Base-by-base conservation (phyloP, 2,113 vertebrate species). In the Haplochromis vanheusdeni region DNA sequence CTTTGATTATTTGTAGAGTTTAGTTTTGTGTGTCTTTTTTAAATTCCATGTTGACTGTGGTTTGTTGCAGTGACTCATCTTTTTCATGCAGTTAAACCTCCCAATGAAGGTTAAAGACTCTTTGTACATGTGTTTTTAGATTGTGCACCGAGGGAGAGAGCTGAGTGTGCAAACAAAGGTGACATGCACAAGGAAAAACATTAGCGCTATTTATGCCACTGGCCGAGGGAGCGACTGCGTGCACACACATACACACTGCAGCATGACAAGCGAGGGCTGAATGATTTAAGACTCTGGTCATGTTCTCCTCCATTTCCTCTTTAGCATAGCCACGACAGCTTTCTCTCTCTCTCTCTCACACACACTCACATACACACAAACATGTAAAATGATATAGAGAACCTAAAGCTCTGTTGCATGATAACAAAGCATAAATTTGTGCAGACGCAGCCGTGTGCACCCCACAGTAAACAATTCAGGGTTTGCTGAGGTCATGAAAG, bases 281-380 rank as follows among this genome's bases (percentile, higher is more conserved):
- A 60, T 93, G 91, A 94, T 92, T 93, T 86, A 94, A 85, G 90
- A 86, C 65, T 83, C 5, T 21, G 81, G 49, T 56, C 83, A 60
- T 86, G 23, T 47, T 62, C 52, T 81, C 80, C 83, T 80, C 70
- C 45, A 13, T 77, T 40, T 65, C 55, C 19, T 52, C 54, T 56
- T 60, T 47, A 49, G 60, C 86, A 75, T 33, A 19, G 19, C 26
- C 19, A 37, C 62, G 35, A 70, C 9, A 75, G 45, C 73, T 33
- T 31, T 1, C 73, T 77, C 26, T 8, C 19, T 21, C 60, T 33
- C 31, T 26, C 28, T 19, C 68, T 5, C 21, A 49, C 47, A 54
- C 33, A 23, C 52, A 51, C 23, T 9, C 21, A 16, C 37, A 23
- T 1, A 42, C 21, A 42, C 35, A 42, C 7, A 26, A 26, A 58